Evolutionary conservation across 64 coral and sea anemone species (phyloP), one percentile per base, ranked within the genome.

Genomic region (Porites lutea): DNA sequence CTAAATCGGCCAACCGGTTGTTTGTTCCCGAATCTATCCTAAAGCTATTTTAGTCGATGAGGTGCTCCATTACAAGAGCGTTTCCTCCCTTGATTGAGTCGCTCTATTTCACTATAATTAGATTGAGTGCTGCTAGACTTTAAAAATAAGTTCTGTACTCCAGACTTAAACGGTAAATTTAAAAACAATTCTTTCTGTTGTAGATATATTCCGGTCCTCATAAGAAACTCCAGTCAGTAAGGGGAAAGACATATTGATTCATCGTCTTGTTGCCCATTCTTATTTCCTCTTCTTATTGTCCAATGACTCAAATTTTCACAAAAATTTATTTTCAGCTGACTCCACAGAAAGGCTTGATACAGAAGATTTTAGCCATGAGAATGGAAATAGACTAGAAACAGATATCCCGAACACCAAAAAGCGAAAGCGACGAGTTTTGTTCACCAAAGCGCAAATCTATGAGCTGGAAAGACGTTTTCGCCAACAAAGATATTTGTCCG

Each of bases 391-490:
- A 69, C 79, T 69, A 64, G 66, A 91, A 48, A 83, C 54, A n/a
- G 75, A 80, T 59, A 91, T 83, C n/a, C 62, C 65, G 19, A 91
- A 82, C 18, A 80, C 79, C 1, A 91, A 91, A 72, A 95, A 91
- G 82, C 78, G 87, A 51, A 95, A 95, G 67, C 82, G 87, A 58
- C 60, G 94, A 50, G 87, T 95, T 19, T 55, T 95, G 16, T 95
- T 95, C 67, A 88, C 94, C 9, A 95, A 88, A 79, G 79, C 89
- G n/a, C 94, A 95, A 58, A 95, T 90, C 21, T 95, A 80, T 51
- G 94, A 95, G 65, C 89, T 95, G 11, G 94, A 95, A 62, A 68
- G 94, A 59, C 88, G 94, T 19, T 95, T 95, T 80, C 82, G 94
- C 8, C 75, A 90, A 48, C 94, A 95, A 46, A 57, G 87, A 63